These are phyloP conservation scores for Zaprionus bogoriensis DNA, from an alignment of 2,888 invertebrate genomes.

Conservation along the genomic window DNA sequence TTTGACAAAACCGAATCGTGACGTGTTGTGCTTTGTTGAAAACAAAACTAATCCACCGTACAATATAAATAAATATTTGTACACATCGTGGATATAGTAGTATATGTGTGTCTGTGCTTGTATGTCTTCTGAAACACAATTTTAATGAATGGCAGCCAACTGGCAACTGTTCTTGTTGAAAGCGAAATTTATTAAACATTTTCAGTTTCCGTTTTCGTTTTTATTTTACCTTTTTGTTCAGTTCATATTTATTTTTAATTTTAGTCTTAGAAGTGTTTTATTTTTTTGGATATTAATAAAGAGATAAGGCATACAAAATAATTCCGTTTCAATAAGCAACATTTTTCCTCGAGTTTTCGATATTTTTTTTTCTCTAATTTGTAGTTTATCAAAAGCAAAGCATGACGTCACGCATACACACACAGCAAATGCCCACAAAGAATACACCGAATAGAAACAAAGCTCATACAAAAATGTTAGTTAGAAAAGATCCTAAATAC, in stretches of 20 bases:
- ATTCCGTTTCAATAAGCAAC: constrained; percentile 22
- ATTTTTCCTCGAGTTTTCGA: constrained; percentile 8
- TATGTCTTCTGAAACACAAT: neutral
- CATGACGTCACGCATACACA: constrained; percentile 30
- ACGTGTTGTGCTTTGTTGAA: constrained; percentile 34
- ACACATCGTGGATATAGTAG: neutral
- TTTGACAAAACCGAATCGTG: constrained; percentile 17
- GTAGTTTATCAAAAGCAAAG: constrained; percentile 28
- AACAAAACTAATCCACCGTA: constrained; percentile 23
- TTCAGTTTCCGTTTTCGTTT: constrained; percentile 16
- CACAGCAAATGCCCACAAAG: constrained; percentile 49
- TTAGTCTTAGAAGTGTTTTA: constrained; percentile 44
- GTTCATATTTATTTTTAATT: neutral
- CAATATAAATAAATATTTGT: constrained; percentile 34
- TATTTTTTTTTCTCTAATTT: constrained; percentile 20
- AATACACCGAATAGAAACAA: constrained; percentile 29
- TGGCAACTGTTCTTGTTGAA: constrained; percentile 30
- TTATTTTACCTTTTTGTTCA: neutral
- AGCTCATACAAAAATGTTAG: constrained; percentile 47
- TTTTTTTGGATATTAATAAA: constrained; percentile 48
- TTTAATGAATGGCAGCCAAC: constrained; percentile 48
- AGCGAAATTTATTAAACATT: constrained; percentile 49
- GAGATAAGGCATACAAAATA: constrained; percentile 50
- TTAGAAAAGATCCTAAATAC: constrained; percentile 27
- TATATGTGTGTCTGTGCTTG: neutral